These are phyloP conservation scores for Nyctalus aviator DNA, from an alignment of 2,797 vertebrate genomes.

Conservation along the genomic window DNA sequence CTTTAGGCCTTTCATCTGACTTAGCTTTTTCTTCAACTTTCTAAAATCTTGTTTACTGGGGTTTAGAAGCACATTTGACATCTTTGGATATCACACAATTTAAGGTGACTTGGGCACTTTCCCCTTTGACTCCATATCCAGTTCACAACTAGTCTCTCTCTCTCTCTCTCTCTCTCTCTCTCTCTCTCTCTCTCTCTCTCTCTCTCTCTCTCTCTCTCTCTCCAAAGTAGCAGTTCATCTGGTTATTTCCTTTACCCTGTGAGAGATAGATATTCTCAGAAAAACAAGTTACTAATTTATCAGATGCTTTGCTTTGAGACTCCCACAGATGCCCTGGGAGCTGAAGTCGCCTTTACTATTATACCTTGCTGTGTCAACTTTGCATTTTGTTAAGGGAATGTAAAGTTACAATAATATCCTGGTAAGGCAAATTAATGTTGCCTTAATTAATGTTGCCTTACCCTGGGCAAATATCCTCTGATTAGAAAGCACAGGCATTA, in stretches of 20 bases:
- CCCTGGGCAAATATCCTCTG: background rate
- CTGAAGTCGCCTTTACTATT: background rate
- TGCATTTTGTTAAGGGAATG: background rate
- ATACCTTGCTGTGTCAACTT: background rate
- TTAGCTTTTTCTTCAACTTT: constrained; percentile 23
- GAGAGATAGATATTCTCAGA: background rate
- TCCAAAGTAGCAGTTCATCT: background rate
- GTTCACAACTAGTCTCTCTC: background rate
- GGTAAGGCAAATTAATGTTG: constrained; percentile 15
- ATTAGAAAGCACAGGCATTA: background rate
- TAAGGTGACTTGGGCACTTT: background rate
- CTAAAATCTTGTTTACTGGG: constrained; percentile 53
- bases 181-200: background rate
- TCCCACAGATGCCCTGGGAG: background rate
- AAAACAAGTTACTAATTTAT: background rate
- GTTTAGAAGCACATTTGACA: background rate
- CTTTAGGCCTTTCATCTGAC: constrained; percentile 3
- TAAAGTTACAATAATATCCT: background rate
- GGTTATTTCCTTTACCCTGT: background rate
- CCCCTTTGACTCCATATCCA: background rate
- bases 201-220: background rate
- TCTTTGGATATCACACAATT: background rate
- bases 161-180: background rate
- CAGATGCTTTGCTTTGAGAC: background rate
- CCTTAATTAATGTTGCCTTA: constrained; percentile 30